Base-by-base conservation (phyloP, 2,888 invertebrate genomes). In the Eumerus sabulonum region DNA sequence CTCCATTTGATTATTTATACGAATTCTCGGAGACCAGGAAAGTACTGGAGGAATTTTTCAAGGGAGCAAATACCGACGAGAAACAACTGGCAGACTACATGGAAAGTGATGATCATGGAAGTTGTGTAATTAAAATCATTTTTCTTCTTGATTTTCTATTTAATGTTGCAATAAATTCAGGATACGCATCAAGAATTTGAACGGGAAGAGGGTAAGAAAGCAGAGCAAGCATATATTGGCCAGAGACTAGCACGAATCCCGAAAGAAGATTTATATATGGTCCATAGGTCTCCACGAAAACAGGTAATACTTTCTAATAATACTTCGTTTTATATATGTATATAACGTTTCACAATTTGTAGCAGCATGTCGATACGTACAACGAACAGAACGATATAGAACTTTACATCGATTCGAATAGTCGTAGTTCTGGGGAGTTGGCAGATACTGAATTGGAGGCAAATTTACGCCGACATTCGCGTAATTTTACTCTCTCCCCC, bases 21-120 rank as follows among this genome's bases (percentile, higher is more conserved):
- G 97, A 97, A 89, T 96, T 96, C 89, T 96, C 96, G 0, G 96
- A 97, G 90, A 97, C 97, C 18, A 91, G 96, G 82, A 96, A 96
- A 90, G 96, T 97, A 51, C 90, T 97, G 47, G 96, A 97, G 86
- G 96, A 97, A 90, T 97, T 97, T 90, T 97, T 96, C 90, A 93
- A 95, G 86, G 94, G 94, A 85, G 94, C 94, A 40, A 92, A 92
- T 85, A 92, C 92, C 16, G 88, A 91, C 19, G 86, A 88, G 60
- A 88, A 89, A 76, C 90, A 90, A 63, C 90, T 86, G 77, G 85
- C 85, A 9, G 88, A 88, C 74, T 87, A 86, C 44, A 84, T 85
- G 16, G 88, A 88, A 66, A 88, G 86, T 76, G 89, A 89, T 73
- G 88, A 87, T 82, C 83, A 87, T 67, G 87, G 85, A 53, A 87